phyloP scores from a whole-genome alignment of 2,888 invertebrate species.

The Colostygia pectinataria region DNA sequence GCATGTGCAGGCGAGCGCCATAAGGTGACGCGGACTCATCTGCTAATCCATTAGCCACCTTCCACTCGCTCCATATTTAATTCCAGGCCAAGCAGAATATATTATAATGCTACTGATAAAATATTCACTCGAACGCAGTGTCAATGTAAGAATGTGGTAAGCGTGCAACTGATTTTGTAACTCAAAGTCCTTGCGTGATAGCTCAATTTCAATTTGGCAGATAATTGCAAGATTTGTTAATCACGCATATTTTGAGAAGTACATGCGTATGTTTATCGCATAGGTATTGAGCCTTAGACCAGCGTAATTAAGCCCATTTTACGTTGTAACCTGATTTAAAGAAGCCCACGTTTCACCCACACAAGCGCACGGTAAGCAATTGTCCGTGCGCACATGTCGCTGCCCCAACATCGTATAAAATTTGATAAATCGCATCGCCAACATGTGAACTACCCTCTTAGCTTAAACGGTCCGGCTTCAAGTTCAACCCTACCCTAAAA shows the following conservation, averaged over 20 bases:
- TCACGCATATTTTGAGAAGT: neutral
- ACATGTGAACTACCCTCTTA: conserved; percentile 82
- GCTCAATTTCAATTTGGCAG: neutral
- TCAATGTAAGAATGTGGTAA: neutral
- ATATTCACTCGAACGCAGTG: neutral
- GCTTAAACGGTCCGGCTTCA: conserved; percentile 66
- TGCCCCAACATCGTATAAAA: conserved; percentile 74
- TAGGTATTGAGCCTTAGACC: neutral
- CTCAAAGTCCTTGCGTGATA: neutral
- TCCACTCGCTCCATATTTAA: conserved; percentile 75
- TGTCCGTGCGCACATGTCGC: conserved; percentile 78
- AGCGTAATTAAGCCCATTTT: conserved; percentile 16
- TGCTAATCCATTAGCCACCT: conserved; percentile 79
- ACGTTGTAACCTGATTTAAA: conserved; percentile 2
- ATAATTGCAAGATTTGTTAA: too few species aligned
- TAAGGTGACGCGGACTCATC: conserved; percentile 67
- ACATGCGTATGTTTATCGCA: neutral
- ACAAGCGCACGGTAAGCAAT: conserved; percentile 57
- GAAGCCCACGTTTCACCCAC: conserved; percentile 26
- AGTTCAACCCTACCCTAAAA: conserved; percentile 31
- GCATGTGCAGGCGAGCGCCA: conserved; percentile 68
- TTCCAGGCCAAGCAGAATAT: conserved; percentile 42
- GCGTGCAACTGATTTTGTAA: neutral
- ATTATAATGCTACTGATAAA: neutral
- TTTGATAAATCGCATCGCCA: conserved; percentile 81